Base-by-base conservation (phyloP, 2,113 vertebrate species). In the Petroica traversi region DNA sequence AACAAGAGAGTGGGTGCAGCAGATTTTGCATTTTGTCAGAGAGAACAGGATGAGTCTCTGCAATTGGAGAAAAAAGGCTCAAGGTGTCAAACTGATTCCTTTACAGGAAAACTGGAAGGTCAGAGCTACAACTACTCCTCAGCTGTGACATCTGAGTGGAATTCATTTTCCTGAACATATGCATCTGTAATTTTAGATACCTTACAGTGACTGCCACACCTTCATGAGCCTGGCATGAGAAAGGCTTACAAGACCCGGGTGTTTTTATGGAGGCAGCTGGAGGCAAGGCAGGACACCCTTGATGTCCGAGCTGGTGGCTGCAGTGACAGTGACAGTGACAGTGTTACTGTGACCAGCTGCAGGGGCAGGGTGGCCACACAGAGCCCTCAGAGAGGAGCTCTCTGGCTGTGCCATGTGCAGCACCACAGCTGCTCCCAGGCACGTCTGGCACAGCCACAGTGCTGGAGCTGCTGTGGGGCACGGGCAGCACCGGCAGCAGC, bases 321-420 rank as follows among this genome's bases (percentile, higher is more conserved):
- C 71, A 79, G 5, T 8, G 73, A 8, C 23, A 29, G 33, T n/a
- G n/a, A n/a, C n/a, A n/a, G n/a, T n/a, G n/a, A n/a, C 28, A 40
- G 62, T 1, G 3, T 4, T 18, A 5, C 38, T 31, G 33, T 19
- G 28, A 6, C 6, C 36, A 12, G 55, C 33, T 23, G 74, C 11
- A 59, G 23, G 18, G 46, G 33, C 41, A 64, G 36, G 7, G 23
- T 8, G 49, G 48, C 43, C 0, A 0, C 40, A 45, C 33, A 63
- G 29, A 51, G 19, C 66, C 43, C 31, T 14, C 6, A 1, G 19
- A 11, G 34, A 77, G 76, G 36, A 55, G 11, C 23, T 15, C 40
- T 58, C 25, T 2, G 5, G 8, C 25, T 5, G 12, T 2, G 4
- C 36, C 5, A 2, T 2, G 41, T 26, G 36, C 49, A 81, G 58